Evolutionary conservation across 1,140 invertebrate species (phyloP).

Genomic region (Drosophila gunungcola): DNA sequence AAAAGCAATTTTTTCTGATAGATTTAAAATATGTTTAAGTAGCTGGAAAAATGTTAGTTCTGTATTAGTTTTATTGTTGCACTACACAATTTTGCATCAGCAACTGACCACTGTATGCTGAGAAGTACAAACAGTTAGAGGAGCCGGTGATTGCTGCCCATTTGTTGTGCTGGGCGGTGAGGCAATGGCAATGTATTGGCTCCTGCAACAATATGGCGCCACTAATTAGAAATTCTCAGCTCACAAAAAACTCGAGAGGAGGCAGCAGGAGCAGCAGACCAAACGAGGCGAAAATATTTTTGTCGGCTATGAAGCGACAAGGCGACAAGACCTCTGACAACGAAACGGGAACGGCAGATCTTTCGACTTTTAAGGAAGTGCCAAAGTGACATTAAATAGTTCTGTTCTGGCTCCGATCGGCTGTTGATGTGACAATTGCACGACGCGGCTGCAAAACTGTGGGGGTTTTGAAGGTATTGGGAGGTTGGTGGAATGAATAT

Average conservation of each 20-base stretch:
- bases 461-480: not conserved
- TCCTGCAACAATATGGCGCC: constrained; percentile 75
- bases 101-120: constrained; percentile 3
- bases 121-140: constrained; percentile 51
- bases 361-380: constrained; percentile 77
- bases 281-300: constrained; percentile 61
- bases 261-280: constrained; percentile 17
- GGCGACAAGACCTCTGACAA: constrained; percentile 43
- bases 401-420: constrained; percentile 61
- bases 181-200: constrained; percentile 46
- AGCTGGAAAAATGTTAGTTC: no score
- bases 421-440: constrained; percentile 44
- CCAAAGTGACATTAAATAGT: constrained; percentile 83
- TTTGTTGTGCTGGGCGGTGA: constrained; percentile 17
- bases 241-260: constrained; percentile 59
- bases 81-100: not conserved
- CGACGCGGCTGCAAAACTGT: constrained; percentile 27
- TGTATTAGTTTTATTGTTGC: no score
- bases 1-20: no score
- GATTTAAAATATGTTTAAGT: no score
- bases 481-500: no score
- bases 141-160: constrained; percentile 35
- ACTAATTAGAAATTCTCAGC: constrained; percentile 82
- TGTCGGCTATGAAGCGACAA: constrained; percentile 48
- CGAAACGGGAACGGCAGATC: constrained; percentile 43